Base-by-base conservation (phyloP, 1,140 invertebrate genomes). In the Tigriopus japonicus region DNA sequence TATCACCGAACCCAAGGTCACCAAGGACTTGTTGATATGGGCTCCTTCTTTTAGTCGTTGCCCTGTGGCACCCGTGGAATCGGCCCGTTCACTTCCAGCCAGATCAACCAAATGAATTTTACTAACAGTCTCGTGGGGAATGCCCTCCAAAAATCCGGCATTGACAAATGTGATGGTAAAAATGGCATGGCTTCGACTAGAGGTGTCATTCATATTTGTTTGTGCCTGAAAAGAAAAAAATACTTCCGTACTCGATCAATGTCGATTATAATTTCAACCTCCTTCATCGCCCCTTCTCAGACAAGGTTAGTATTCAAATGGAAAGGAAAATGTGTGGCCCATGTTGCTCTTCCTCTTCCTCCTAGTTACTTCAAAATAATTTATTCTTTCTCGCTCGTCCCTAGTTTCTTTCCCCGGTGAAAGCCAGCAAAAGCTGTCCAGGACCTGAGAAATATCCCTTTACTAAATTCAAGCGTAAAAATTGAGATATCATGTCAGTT, bases 121-220 rank as follows among this genome's bases (percentile, higher is more conserved):
- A 28, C 86, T 88, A 49, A 86, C 83, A 21, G 86, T 89, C 72
- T 90, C 86, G 68, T 82, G 84, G 42, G 87, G 86, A 78, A 86
- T 82, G 66, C 83, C 84, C 71, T 83, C 83, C 66, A 82, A 79
- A 67, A 85, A 84, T 62, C 81, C 81, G 41, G 86, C 86, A 70
- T 88, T 85, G 60, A 87, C 83, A 72, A 88, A 89, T 28, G 85
- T 88, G 69, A 97, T 87, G 60, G 77, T 83, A 74, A 97, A 97
- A 67, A 98, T 94, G 42, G 91, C 91, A 76, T 98, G 93, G 73
- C 87, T 93, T 66, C 93, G 64, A 49, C 64, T 65, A 63, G 75
- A 78, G 62, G 76, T 77, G 63, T 80, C 77, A 61, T 81, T 81
- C 76, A 81, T 80, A 63, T 80, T 77, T 15, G 80, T 81, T 3